phyloP scores from a whole-genome alignment of 2,888 invertebrate genomes.

The Xiphydria camelus region DNA sequence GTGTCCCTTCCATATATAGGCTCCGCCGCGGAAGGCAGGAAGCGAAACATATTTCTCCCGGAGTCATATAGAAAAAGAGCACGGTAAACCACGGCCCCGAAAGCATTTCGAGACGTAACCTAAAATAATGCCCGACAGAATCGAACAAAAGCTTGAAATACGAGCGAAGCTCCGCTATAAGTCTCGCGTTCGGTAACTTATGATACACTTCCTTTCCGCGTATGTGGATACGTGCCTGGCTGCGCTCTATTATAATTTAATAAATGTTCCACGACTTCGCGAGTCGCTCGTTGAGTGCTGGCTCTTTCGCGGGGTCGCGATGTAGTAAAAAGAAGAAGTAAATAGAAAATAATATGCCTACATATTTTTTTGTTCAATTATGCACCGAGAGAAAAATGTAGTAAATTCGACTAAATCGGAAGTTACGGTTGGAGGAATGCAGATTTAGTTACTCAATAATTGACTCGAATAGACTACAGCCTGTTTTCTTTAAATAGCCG shows the following conservation, averaged over 20 bases:
- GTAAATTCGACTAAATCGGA: no score
- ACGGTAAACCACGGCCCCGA: constrained; percentile 46
- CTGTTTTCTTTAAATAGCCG: no score
- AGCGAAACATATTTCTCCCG: constrained; percentile 50
- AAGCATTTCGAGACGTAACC: constrained; percentile 52
- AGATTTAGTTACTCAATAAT: no score
- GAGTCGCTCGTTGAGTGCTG: no score
- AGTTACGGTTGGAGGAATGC: no score
- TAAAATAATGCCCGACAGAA: constrained; percentile 56
- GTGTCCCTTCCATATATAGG: background rate
- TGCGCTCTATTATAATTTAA: constrained; percentile 36
- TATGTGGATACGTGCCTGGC: constrained; percentile 24
- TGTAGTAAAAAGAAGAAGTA: no score
- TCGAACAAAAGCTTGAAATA: constrained; percentile 59
- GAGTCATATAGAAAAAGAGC: constrained; percentile 28
- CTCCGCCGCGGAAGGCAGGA: constrained; percentile 36
- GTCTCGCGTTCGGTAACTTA: constrained; percentile 51
- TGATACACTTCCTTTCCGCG: constrained; percentile 48
- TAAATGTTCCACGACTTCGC: constrained; percentile 24
- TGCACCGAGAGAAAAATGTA: no score
- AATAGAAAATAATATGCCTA: no score
- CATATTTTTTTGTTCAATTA: no score
- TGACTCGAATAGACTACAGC: no score
- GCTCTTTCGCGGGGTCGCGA: no score
- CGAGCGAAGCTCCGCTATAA: constrained; percentile 41